These are phyloP conservation scores for Clanis bilineata DNA, from an alignment of 2,888 invertebrate genomes.

Conservation along the genomic window DNA sequence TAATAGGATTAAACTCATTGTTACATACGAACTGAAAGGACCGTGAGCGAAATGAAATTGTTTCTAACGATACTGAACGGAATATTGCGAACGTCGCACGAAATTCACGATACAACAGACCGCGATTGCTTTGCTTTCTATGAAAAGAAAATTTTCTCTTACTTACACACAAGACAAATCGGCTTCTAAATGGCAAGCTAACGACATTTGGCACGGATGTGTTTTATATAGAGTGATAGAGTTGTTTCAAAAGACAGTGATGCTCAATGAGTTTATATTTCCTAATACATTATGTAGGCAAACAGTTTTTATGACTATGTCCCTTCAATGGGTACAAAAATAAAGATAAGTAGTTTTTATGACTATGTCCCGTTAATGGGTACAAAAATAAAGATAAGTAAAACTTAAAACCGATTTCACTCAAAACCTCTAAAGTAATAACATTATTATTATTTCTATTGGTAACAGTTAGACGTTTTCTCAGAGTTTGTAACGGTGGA, in stretches of 20 bases:
- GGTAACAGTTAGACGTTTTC: too few relatives aligned
- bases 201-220: not conserved
- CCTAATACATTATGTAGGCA: not conserved
- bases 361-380: too few relatives aligned
- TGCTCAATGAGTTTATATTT: not conserved
- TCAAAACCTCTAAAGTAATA: too few relatives aligned
- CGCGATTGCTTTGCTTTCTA: slow-evolving; percentile 26
- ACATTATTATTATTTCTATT: too few relatives aligned
- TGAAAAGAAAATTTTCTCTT: slow-evolving; percentile 26
- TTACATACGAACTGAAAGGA: slow-evolving; percentile 72
- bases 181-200: not conserved
- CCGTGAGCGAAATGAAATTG: slow-evolving; percentile 68
- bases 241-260: not conserved
- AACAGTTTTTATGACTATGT: too few relatives aligned
- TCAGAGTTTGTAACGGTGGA: too few relatives aligned
- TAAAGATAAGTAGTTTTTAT: not conserved
- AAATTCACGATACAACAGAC: slow-evolving; percentile 31
- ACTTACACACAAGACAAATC: not conserved
- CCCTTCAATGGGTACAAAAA: too few relatives aligned
- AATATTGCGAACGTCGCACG: slow-evolving; percentile 38
- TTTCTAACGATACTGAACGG: slow-evolving; percentile 57
- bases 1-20: slow-evolving; percentile 80
- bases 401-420: too few relatives aligned
- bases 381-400: not conserved
- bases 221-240: not conserved